Conservation (phyloP, 1,140 invertebrate species). For the Wiebesia pumilae region DNA sequence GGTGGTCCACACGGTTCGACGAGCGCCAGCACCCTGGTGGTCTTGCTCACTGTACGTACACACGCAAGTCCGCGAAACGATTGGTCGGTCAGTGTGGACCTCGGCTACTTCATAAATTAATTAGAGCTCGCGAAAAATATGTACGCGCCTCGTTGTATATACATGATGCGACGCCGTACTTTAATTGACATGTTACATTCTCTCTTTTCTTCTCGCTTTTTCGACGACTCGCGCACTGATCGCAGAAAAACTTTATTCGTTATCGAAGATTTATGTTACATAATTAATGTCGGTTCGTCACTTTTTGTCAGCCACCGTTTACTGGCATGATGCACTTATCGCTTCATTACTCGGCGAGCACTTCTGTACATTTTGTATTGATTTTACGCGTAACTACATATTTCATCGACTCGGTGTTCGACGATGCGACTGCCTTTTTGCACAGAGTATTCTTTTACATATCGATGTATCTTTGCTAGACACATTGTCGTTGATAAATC, state of each 20-base stretch:
- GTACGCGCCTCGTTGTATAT: neutral
- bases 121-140: conserved; percentile 22
- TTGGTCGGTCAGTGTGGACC: neutral
- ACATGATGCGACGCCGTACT: neutral
- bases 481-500: too few relatives aligned
- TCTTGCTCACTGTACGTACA: neutral
- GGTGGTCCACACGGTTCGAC: conserved; percentile 32
- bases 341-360: neutral
- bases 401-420: neutral
- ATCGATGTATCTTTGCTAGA: neutral
- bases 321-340: neutral
- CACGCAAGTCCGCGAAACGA: neutral
- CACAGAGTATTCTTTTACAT: too few relatives aligned
- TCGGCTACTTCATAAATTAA: conserved; percentile 44
- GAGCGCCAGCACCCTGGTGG: conserved; percentile 25
- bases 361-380: neutral
- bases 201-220: neutral
- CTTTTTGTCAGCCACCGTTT: neutral
- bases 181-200: conserved; percentile 21
- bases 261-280: conserved; percentile 12
- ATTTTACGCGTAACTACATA: neutral
- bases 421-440: neutral
- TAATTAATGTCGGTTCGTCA: conserved; percentile 6
- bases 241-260: neutral
- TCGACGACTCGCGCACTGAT: neutral